Base-by-base conservation (phyloP, 2,797 vertebrate genomes). In the Linurgus olivaceus region DNA sequence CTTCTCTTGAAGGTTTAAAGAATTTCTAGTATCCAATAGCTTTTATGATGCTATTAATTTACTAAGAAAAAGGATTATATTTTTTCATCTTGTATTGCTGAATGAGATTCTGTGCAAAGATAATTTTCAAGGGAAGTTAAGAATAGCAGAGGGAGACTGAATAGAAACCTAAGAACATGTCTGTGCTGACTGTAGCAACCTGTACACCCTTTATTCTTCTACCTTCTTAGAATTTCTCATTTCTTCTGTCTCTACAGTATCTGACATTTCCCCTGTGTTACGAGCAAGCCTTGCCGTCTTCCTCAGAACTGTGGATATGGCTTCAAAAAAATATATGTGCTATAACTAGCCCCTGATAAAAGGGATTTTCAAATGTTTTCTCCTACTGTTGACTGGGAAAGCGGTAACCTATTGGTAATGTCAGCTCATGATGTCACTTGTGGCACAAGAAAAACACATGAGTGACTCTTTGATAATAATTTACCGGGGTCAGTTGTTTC, bases 371-470 rank as follows among this genome's bases (percentile, higher is more conserved):
- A 50, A 67, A 6, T 37, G 14, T 81, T 86, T 70, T 59, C 13
- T 73, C 79, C 57, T 58, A 8, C 67, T 81, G 24, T 73, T 3
- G 19, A 79, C 71, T 96, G 95, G 90, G 95, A 97, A 96, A 97
- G 75, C 68, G 23, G 81, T 96, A 96, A 96, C 84, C 91, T 96
- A 77, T 33, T 90, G 86, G 86, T 82, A 91, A 91, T 93, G 93
- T 91, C 91, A 94, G 71, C 42, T 76, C 29, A 80, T 95, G 94
- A 96, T 74, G 78, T 96, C 92, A 94, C 35, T 94, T 51, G 85
- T 88, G 76, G 72, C 79, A 74, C 62, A 92, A 91, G 65, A 87
- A 77, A 95, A 92, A 92, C 33, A 91, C 14, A 88, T 88, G 78
- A 93, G 33, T 78, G 94, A 93, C 33, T 68, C 58, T 86, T 86